These are phyloP conservation scores for Mionectes macconnelli DNA, from an alignment of 2,113 vertebrate genomes.

Conservation along the genomic window DNA sequence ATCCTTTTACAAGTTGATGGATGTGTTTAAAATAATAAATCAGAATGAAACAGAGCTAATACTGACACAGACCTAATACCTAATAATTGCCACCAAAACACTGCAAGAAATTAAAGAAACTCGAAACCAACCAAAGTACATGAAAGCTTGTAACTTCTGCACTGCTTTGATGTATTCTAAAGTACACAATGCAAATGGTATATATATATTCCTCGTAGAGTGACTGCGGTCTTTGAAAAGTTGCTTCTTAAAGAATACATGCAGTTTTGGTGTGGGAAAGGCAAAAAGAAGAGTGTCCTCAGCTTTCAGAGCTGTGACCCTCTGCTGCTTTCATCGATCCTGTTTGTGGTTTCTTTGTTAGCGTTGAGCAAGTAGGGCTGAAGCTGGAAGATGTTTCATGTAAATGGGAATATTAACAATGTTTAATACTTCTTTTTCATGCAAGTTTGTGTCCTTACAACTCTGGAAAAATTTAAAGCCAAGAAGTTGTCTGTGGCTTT, in stretches of 20 bases:
- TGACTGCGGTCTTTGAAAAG: neutral
- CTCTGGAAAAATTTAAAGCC: neutral
- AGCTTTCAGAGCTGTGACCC: neutral
- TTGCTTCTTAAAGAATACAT: neutral
- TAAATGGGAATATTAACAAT: neutral
- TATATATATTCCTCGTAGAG: neutral
- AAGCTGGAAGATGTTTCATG: neutral
- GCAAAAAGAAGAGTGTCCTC: neutral
- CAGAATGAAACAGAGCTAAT: neutral
- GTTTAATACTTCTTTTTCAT: neutral
- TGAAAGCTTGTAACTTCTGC: neutral
- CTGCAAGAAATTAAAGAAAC: neutral
- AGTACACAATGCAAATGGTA: neutral
- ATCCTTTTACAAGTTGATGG: neutral
- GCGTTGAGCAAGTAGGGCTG: neutral
- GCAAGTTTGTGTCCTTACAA: neutral
- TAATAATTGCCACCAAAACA: neutral
- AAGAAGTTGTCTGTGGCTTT: neutral
- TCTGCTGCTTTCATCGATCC: neutral
- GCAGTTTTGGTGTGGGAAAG: neutral
- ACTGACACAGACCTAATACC: neutral
- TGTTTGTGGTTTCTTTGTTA: neutral
- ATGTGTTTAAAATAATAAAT: neutral
- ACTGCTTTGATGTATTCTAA: neutral
- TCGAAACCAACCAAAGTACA: accelerated